phyloP scores from a whole-genome alignment of 2,113 vertebrate species.

The Saccopteryx bilineata region DNA sequence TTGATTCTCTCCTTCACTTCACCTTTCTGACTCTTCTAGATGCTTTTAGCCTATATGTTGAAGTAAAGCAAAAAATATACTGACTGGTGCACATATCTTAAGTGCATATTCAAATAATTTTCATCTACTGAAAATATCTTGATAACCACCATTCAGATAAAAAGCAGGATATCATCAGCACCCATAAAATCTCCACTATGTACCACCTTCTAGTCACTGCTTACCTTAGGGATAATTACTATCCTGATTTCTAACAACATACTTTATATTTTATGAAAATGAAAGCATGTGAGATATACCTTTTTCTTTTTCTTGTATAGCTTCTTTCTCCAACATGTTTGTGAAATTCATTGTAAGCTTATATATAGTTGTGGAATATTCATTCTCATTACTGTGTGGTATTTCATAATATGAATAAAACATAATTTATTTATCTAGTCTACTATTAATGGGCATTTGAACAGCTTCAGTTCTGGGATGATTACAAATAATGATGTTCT shows the following conservation, averaged over 20 bases:
- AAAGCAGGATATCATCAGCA: background rate
- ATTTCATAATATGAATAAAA: background rate
- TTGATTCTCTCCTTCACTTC: background rate
- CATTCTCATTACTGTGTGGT: background rate
- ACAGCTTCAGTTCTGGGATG: background rate
- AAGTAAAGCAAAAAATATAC: background rate
- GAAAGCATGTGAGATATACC: background rate
- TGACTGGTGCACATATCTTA: background rate
- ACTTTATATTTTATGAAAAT: conserved; percentile 1
- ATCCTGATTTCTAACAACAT: background rate
- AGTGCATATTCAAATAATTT: background rate
- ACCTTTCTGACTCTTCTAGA: background rate
- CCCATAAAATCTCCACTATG: background rate
- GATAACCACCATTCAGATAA: background rate
- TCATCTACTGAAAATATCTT: background rate
- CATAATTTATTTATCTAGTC: background rate
- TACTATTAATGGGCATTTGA: background rate
- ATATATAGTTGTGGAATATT: background rate
- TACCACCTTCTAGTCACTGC: background rate
- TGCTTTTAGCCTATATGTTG: background rate
- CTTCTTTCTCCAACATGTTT: background rate
- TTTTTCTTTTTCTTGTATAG: background rate
- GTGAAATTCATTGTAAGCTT: background rate
- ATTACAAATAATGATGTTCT: background rate
- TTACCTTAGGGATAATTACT: background rate